Conservation (phyloP, 2,797 vertebrate species). For the Lutra lutra region DNA sequence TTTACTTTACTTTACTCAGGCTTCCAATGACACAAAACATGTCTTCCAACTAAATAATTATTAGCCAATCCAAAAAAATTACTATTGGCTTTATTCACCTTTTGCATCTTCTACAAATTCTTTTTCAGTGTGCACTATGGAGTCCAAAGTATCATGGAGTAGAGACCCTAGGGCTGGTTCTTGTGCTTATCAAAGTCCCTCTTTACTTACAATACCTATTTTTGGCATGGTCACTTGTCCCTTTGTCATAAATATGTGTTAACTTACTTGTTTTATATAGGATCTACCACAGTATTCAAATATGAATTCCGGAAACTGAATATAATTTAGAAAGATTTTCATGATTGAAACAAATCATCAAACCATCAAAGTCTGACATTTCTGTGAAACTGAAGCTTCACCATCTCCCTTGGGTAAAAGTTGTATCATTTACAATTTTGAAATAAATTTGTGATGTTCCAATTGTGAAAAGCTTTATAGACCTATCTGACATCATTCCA, state of each 20-base stretch:
- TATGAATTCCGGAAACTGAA: neutral
- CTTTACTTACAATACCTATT: neutral
- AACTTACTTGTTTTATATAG: neutral
- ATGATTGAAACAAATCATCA: neutral
- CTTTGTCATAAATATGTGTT: neutral
- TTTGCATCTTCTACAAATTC: neutral
- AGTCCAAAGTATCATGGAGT: neutral
- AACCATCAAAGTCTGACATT: neutral
- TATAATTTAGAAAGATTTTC: conserved; percentile 30
- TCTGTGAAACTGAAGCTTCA: neutral
- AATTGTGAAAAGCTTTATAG: neutral
- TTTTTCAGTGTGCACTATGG: neutral
- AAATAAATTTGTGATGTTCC: neutral
- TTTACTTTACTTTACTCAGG: neutral
- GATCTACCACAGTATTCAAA: neutral
- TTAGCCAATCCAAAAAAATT: neutral
- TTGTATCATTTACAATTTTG: neutral
- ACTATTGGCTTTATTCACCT: neutral
- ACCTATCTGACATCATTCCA: neutral
- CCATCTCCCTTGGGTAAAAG: neutral
- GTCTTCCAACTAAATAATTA: neutral
- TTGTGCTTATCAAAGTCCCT: neutral
- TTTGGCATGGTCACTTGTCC: neutral
- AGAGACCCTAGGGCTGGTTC: neutral
- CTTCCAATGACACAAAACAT: neutral